Percentiles rank a stretch among this genome's conserved stretches.
Evolutionary conservation across 2,797 vertebrate genomes (phyloP).

Genomic region (Chloroceryle amazona): DNA sequence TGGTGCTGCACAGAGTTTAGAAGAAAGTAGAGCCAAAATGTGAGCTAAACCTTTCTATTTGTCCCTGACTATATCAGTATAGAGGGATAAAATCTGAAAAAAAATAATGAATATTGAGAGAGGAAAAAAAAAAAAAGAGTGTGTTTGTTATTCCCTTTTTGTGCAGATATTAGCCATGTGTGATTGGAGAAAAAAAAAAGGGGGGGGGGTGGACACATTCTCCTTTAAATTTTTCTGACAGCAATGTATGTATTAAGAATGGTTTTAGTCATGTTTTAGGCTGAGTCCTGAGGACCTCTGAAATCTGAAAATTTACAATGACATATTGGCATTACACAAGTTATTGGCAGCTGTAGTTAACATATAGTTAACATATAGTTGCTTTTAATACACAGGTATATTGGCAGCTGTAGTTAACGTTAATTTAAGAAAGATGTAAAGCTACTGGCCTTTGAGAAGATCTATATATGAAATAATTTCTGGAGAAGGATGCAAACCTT

Average conservation of each 20-base stretch:
- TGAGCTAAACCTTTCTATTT: neutral
- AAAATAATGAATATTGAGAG: neutral
- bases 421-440: neutral
- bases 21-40: neutral
- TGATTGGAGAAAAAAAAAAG: neutral
- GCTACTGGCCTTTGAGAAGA: neutral
- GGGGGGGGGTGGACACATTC: fast-evolving
- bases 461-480: neutral
- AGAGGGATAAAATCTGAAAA: neutral
- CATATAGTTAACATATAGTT: too few relatives aligned
- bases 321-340: neutral
- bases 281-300: neutral
- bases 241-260: neutral
- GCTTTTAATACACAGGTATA: neutral
- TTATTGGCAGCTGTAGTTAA: too few relatives aligned
- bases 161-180: neutral
- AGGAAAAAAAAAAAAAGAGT: neutral
- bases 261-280: neutral
- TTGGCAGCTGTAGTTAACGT: neutral
- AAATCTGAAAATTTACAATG: neutral
- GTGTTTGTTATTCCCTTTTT: neutral
- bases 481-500: neutral
- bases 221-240: neutral
- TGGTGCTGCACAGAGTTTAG: neutral
- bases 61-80: neutral